Evolutionary conservation across 35 echinoderm and acorn worm species (phyloP).

Genomic region (Acanthaster planci): DNA sequence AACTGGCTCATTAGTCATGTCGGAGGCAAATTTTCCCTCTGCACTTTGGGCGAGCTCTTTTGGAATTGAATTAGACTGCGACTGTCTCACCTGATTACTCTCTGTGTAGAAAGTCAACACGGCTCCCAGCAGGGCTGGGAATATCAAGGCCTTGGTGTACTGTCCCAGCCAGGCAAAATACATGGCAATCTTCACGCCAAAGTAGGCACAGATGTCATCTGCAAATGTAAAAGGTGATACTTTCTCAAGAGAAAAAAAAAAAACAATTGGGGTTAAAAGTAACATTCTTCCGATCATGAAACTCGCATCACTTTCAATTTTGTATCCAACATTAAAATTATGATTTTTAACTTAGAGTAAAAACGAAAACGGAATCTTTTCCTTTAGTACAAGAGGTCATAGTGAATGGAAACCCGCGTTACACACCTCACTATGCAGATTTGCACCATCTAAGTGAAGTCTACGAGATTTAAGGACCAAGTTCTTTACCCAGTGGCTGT

Average conservation of each 20-base stretch:
- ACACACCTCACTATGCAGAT: too few relatives aligned
- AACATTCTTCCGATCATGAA: neutral
- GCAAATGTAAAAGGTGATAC: neutral
- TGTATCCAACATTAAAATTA: too few relatives aligned
- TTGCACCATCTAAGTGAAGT: too few relatives aligned
- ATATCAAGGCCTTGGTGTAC: conserved; percentile 82
- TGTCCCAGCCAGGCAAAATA: conserved; percentile 98
- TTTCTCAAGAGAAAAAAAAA: conserved; percentile 23
- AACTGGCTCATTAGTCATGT: too few relatives aligned
- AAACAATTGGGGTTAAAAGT: neutral
- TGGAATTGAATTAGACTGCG: too few relatives aligned
- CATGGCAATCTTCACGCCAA: conserved; percentile 96
- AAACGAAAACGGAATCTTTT: too few relatives aligned
- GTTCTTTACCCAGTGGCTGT: conserved; percentile 85
- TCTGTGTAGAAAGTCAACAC: conserved; percentile 69
- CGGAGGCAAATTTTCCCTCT: too few relatives aligned
- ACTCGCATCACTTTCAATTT: neutral
- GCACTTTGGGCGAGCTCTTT: too few relatives aligned
- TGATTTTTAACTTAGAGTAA: too few relatives aligned
- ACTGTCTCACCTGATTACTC: conserved; percentile 3
- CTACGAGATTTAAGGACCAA: too few relatives aligned
- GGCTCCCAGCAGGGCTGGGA: conserved; percentile 79
- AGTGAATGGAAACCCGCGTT: too few relatives aligned
- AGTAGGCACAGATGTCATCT: conserved; percentile 96
- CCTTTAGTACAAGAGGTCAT: too few relatives aligned